Evolutionary conservation across 2,888 invertebrate genomes (phyloP).

Genomic region (Sclerodermus sp.): DNA sequence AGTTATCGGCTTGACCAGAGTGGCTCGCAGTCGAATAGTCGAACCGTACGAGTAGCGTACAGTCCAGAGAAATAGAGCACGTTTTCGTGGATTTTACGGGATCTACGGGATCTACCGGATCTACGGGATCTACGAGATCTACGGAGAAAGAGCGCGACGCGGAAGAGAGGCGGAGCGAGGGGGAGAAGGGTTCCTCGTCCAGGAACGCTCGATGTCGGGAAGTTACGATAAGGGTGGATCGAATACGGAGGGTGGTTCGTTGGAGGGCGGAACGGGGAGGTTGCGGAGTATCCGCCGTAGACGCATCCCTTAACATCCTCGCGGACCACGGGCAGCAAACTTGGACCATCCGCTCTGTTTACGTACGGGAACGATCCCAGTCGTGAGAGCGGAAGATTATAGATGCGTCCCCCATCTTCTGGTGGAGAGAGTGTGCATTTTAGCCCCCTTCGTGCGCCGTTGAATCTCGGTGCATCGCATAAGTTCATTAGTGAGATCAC

Average conservation of each 20-base stretch:
- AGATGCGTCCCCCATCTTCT: conserved; percentile 19
- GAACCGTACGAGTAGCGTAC: too few relatives aligned
- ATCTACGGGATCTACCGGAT: not conserved
- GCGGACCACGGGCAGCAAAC: conserved; percentile 25
- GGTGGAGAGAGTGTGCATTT: too few relatives aligned
- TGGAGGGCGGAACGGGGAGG: conserved; percentile 10
- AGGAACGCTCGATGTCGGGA: too few relatives aligned
- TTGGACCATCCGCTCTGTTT: conserved; percentile 23
- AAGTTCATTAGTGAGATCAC: too few relatives aligned
- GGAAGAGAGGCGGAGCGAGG: too few relatives aligned
- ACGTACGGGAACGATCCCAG: conserved; percentile 24
- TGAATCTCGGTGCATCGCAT: too few relatives aligned
- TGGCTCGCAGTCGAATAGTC: too few relatives aligned
- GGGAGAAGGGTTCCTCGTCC: too few relatives aligned
- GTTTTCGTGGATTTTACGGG: not conserved
- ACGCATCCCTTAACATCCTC: conserved; percentile 29
- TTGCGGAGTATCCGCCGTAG: conserved; percentile 15
- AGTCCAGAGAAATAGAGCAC: not conserved
- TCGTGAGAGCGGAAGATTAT: conserved; percentile 20
- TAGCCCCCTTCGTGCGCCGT: too few relatives aligned
- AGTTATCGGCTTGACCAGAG: not conserved
- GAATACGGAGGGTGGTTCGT: too few relatives aligned
- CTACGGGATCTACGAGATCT: not conserved
- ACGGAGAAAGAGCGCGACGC: too few relatives aligned
- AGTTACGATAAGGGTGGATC: too few relatives aligned